Evolutionary conservation across 2,888 invertebrate genomes (phyloP).

Genomic region (Heliconius sara): DNA sequence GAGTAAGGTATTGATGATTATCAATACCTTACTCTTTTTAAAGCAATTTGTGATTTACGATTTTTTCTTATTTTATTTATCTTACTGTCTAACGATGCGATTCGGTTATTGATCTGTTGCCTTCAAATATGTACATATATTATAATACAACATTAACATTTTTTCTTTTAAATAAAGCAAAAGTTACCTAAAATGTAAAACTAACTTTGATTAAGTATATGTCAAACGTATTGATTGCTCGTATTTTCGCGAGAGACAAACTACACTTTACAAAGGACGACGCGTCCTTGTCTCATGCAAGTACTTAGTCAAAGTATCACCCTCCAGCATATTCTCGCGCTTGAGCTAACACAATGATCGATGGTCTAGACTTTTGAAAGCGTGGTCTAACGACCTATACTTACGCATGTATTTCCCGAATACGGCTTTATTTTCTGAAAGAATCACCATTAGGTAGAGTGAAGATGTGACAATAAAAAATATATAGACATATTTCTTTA

Average conservation of each 20-base stretch:
- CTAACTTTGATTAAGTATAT: neutral
- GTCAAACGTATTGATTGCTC: neutral
- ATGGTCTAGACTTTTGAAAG: slow-evolving; percentile 27
- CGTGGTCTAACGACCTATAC: neutral
- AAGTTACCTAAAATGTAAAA: neutral
- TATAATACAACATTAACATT: too few relatives aligned
- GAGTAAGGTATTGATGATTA: too few relatives aligned
- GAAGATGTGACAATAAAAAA: too few relatives aligned
- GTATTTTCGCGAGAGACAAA: neutral
- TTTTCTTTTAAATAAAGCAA: neutral
- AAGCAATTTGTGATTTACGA: too few relatives aligned
- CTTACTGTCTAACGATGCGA: too few relatives aligned
- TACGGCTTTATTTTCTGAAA: too few relatives aligned
- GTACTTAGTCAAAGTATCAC: slow-evolving; percentile 16
- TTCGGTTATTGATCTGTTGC: too few relatives aligned
- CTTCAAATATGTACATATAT: too few relatives aligned
- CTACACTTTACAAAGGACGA: neutral
- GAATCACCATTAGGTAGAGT: too few relatives aligned
- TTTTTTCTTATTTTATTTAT: too few relatives aligned
- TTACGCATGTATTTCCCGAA: neutral
- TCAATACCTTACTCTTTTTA: too few relatives aligned
- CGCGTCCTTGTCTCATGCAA: slow-evolving; percentile 6
- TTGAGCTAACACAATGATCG: slow-evolving; percentile 28
- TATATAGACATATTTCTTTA: too few relatives aligned
- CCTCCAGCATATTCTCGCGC: slow-evolving; percentile 23